phyloP scores from a whole-genome alignment of 2,113 vertebrate species.

The Abramis brama region DNA sequence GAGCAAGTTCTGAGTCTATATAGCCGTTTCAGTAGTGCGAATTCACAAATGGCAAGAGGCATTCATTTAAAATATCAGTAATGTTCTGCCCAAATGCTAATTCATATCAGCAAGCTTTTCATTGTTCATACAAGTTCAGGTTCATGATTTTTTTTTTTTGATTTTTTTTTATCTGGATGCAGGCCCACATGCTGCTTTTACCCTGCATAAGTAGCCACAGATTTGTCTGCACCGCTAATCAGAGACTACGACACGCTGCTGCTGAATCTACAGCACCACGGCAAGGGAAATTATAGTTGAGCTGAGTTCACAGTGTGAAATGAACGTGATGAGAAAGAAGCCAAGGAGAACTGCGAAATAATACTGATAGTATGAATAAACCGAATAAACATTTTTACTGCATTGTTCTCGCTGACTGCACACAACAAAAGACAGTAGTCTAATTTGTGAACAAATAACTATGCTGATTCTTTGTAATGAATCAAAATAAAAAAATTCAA shows the following conservation, averaged over 20 bases:
- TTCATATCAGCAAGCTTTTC: neutral
- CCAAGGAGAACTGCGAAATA: neutral
- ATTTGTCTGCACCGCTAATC: neutral
- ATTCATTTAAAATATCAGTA: neutral
- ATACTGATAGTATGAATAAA: neutral
- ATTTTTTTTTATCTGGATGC: neutral
- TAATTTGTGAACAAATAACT: neutral
- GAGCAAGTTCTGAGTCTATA: neutral
- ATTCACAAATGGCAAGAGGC: neutral
- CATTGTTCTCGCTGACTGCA: neutral
- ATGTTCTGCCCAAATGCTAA: neutral
- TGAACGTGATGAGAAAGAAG: neutral
- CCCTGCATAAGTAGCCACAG: neutral
- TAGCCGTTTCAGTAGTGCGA: neutral
- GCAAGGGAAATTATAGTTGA: neutral
- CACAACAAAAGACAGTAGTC: neutral
- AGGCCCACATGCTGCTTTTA: neutral
- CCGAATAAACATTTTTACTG: neutral
- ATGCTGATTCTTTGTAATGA: neutral
- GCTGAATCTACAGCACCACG: neutral
- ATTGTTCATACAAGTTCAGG: neutral
- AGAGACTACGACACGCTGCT: neutral
- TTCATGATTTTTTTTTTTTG: neutral
- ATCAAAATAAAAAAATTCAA: neutral
- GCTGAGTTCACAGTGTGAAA: neutral